Conservation (phyloP, 2,888 invertebrate genomes). For the Andrena chrysosceles region DNA sequence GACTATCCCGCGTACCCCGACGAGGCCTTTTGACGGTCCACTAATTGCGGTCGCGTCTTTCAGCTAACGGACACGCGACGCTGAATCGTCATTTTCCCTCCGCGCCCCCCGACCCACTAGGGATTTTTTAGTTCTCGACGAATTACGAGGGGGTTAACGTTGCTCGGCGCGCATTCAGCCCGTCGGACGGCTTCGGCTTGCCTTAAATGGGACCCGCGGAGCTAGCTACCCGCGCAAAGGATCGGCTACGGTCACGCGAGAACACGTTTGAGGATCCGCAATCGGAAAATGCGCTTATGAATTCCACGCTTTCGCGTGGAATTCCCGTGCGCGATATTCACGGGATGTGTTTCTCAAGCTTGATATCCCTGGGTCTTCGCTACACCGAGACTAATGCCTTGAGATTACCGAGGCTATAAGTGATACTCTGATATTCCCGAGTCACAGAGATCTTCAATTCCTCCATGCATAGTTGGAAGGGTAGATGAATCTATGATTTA, state of each 20-base stretch:
- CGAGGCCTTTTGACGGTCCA: slow-evolving; percentile 68
- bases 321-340: too few relatives aligned
- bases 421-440: too few relatives aligned
- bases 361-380: background rate
- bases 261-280: background rate
- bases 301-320: too few relatives aligned
- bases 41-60: slow-evolving; percentile 73
- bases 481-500: too few relatives aligned
- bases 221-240: background rate
- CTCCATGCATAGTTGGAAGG: too few relatives aligned
- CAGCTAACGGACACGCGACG: slow-evolving; percentile 37
- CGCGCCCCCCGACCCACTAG: background rate
- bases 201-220: background rate
- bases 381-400: too few relatives aligned
- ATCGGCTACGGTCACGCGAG: background rate
- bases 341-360: background rate
- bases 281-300: too few relatives aligned
- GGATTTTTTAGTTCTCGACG: background rate
- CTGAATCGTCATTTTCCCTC: slow-evolving; percentile 33
- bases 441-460: too few relatives aligned
- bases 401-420: too few relatives aligned
- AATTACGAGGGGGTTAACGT: slow-evolving; percentile 18
- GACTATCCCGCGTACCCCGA: slow-evolving; percentile 30
- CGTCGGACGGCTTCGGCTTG: background rate
- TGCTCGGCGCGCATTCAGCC: too few relatives aligned